A percentile compares a stretch with the other conserved stretches of the same genome.
phyloP scores from a whole-genome alignment of 2,888 invertebrate genomes.

The Heterodera filipjevi region DNA sequence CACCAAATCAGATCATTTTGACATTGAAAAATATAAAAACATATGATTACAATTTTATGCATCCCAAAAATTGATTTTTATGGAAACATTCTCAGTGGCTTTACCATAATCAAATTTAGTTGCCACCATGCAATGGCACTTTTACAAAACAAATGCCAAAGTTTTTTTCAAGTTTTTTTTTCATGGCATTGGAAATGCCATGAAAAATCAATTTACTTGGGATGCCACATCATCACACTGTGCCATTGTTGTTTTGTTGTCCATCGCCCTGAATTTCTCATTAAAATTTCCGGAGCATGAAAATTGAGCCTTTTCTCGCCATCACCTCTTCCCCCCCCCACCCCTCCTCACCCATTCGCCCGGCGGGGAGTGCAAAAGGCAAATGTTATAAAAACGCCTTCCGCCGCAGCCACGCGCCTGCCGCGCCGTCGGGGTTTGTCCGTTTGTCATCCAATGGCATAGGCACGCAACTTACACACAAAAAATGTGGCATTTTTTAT shows the following conservation, averaged over 20 bases:
- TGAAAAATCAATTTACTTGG: neutral
- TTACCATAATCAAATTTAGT: neutral
- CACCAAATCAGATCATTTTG: too few relatives aligned
- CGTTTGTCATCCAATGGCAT: neutral
- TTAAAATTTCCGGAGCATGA: slow-evolving; percentile 2
- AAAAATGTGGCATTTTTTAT: too few relatives aligned
- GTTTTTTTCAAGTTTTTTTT: neutral
- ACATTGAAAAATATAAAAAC: too few relatives aligned
- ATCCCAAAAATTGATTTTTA: too few relatives aligned
- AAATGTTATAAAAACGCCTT: neutral
- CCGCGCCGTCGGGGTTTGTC: neutral
- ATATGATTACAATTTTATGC: too few relatives aligned
- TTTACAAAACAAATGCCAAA: neutral
- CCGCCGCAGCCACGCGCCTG: neutral
- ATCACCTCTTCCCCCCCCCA: neutral
- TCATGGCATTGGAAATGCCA: neutral
- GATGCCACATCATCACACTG: neutral
- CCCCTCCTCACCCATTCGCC: too few relatives aligned
- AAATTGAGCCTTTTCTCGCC: neutral
- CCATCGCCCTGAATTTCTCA: neutral
- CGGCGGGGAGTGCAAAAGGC: neutral
- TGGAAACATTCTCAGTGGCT: too few relatives aligned
- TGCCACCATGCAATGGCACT: neutral
- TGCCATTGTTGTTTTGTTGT: neutral
- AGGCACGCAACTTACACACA: too few relatives aligned